Base-by-base conservation (phyloP, 1,140 invertebrate species). In the Andricus grossulariae region DNA sequence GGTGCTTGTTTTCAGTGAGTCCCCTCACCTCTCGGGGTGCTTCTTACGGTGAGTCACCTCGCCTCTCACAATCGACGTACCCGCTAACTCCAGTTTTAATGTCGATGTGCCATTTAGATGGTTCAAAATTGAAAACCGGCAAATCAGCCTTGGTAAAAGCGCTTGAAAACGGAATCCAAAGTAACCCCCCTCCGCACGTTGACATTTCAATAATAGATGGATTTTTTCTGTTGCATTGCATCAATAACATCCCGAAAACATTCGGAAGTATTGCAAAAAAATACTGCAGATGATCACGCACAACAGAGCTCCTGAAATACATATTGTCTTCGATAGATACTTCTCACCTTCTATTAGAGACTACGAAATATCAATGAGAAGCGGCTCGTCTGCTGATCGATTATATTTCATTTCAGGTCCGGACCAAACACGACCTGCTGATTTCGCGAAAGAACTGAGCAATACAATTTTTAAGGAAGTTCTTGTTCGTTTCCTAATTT, bases 391-490 rank as follows among this genome's bases (percentile, higher is more conserved):
- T n/a, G 66, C 49, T 51, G 55, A 75, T 50, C 50, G 50, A 21
- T 50, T 83, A 55, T 86, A 81, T 78, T 32, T 83, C 60, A 86
- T 88, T 15, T 74, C 77, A 66, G 84, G 85, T 51, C 79, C 80
- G 74, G 74, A 86, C 50, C 80, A 83, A 83, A 57, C 32, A 32
- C 73, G 82, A 66, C 71, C 83, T 54, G 51, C 55, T 57, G 83
- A 88, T 79, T 89, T 86, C 75, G 39, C 52, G 11, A 81, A 81
- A 50, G 86, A 86, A 73, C 78, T 88, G 12, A 80, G 77, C 77
- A 88, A 89, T 79, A 74, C 72, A 15, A 83, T 83, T 55, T 88
- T 89, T 51, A 88, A 87, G 80, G 75, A 87, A 83, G 82, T 83
- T 50, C 71, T 89, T 50, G 83, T 89, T 16, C n/a, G 82, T 57